Conservation (phyloP, 2,113 vertebrate species). For the Hipposideros armiger region DNA sequence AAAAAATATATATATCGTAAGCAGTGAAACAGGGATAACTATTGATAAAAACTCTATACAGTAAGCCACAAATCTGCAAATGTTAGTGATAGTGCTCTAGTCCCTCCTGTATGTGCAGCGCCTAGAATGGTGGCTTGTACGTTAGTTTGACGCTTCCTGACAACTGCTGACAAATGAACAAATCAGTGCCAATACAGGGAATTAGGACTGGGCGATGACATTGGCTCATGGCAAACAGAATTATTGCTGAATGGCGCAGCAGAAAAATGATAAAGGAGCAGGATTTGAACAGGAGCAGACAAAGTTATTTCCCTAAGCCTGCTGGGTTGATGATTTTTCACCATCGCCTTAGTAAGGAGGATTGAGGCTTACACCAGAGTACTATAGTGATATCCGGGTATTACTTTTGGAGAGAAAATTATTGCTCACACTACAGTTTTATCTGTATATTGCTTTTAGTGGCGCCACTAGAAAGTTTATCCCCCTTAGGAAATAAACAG, state of each 20-base stretch:
- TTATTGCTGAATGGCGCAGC: neutral
- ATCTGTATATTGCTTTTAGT: slow-evolving; percentile 62
- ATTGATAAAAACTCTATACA: neutral
- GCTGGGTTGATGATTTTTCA: slow-evolving; percentile 36
- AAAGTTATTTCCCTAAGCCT: slow-evolving; percentile 48
- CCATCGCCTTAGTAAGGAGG: slow-evolving; percentile 26
- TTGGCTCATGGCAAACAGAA: neutral
- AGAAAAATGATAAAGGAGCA: slow-evolving; percentile 28
- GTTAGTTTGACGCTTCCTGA: neutral
- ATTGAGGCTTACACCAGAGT: neutral
- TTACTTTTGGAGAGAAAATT: slow-evolving; percentile 55
- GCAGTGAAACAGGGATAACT: neutral
- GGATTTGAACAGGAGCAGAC: neutral
- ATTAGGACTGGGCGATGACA: neutral
- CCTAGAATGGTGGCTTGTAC: neutral
- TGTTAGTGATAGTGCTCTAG: neutral
- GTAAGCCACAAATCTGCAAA: neutral
- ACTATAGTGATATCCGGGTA: neutral
- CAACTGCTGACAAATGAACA: neutral
- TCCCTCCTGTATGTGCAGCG: neutral
- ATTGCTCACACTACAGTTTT: slow-evolving; percentile 40
- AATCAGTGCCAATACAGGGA: neutral
- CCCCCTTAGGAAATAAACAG: slow-evolving; percentile 70
- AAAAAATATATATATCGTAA: neutral
- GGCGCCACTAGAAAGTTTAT: slow-evolving; percentile 61